Conservation (phyloP, 2,113 vertebrate species). For the Melanerpes aurifrons region DNA sequence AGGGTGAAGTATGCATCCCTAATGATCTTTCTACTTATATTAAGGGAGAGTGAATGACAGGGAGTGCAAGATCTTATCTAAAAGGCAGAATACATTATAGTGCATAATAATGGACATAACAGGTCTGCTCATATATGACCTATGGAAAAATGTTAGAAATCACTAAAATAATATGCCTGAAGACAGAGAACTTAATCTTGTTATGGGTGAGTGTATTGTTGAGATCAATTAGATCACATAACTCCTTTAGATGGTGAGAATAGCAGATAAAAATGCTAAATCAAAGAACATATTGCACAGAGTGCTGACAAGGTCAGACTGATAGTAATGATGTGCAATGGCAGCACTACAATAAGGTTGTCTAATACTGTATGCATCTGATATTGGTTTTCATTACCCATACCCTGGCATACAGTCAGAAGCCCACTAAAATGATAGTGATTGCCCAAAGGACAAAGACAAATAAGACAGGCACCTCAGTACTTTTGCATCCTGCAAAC, state of each 20-base stretch:
- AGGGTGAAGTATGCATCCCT: constrained; percentile 32
- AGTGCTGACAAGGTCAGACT: constrained; percentile 60
- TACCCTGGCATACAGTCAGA: constrained; percentile 31
- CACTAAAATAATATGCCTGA: constrained; percentile 17
- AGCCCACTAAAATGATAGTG: constrained; percentile 40
- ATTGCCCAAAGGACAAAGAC: constrained; percentile 46
- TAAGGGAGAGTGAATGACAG: constrained; percentile 35
- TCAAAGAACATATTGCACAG: constrained; percentile 48
- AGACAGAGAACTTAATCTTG: constrained; percentile 23
- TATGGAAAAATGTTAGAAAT: constrained; percentile 36
- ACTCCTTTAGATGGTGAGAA: constrained; percentile 34
- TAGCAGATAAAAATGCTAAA: constrained; percentile 55
- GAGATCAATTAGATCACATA: constrained; percentile 49
- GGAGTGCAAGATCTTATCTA: constrained; percentile 38
- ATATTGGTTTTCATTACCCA: constrained; percentile 66
- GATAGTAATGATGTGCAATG: constrained; percentile 59
- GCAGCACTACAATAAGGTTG: constrained; percentile 53
- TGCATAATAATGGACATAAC: constrained; percentile 1
- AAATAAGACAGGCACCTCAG: constrained; percentile 21
- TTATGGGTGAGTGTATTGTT: constrained; percentile 10
- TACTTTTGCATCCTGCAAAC: background rate
- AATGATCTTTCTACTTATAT: constrained; percentile 34
- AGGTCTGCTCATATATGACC: background rate
- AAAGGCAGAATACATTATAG: constrained; percentile 31
- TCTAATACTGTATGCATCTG: constrained; percentile 55